Base-by-base conservation (phyloP, 2,888 invertebrate genomes). In the Plemyria rubiginata region DNA sequence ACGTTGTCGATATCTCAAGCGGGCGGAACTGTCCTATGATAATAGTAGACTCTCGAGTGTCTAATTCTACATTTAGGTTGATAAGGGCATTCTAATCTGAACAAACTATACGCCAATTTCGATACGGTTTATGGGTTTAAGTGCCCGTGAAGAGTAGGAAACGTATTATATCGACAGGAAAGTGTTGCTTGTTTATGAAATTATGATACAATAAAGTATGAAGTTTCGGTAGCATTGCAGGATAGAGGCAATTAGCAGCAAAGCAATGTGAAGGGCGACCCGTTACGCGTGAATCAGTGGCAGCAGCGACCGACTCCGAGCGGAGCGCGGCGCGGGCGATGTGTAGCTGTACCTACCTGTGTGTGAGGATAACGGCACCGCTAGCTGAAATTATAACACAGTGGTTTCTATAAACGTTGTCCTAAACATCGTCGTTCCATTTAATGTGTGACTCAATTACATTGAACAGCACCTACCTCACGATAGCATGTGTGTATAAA, bases 241-340 rank as follows among this genome's bases (percentile, higher is more conserved):
- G 49, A 54, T 45, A 60, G 50, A 55, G 43, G 54, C 45, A 60
- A 50, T 54, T 45, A 60, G 43, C 50, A 49, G 54, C 13, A 38
- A 51, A 41, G 54, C 13, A 38, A 51, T 45, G 54, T 51, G 54
- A 51, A 50, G 60, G 43, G 38, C 54, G 48, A 38, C 28, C 54
- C 60, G 60, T 51, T 48, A 57, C 41, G 49, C 15, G 53, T 57
- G 48, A 54, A 54, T 49, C 54, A 41, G 60, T 41, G 15, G 46
- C 48, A 28, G 11, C 15, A 48, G 49, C n/a, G 3, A 3, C 22
- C 6, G 7, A 15, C 48, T 6, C 29, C 16, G 32, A 32, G 11
- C 41, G 41, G 32, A 16, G 13, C 11, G 16, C 45, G 13, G 29
- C 11, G 15, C 54, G n/a, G n/a, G n/a, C n/a, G n/a, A n/a, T n/a